A percentile compares a stretch with the other conserved stretches of the same genome.
phyloP scores from a whole-genome alignment of 2,797 vertebrate genomes.

The Lates japonicus region DNA sequence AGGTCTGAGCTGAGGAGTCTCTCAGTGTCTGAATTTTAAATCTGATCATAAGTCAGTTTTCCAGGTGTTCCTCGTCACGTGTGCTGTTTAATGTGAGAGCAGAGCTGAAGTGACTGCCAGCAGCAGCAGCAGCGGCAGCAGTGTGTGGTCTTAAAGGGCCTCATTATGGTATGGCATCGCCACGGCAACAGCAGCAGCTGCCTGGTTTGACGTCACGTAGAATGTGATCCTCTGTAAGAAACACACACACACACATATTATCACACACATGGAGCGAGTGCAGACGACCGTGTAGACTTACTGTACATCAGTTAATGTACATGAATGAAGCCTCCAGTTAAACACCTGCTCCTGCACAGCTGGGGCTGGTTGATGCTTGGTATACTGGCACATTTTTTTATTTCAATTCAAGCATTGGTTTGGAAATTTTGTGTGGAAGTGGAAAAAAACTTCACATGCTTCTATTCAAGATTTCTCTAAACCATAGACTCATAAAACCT shows the following conservation, averaged over 20 bases:
- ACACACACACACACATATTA: too few relatives aligned
- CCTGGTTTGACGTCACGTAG: slow-evolving; percentile 56
- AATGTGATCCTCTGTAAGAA: not conserved
- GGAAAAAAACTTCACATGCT: too few relatives aligned
- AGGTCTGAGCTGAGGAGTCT: too few relatives aligned
- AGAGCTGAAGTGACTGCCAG: slow-evolving; percentile 21
- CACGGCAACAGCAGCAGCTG: slow-evolving; percentile 65
- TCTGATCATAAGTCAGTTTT: not conserved
- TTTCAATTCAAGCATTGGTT: too few relatives aligned
- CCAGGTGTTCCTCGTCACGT: slow-evolving; percentile 18
- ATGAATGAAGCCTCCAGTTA: not conserved
- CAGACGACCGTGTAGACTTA: too few relatives aligned
- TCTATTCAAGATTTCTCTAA: too few relatives aligned
- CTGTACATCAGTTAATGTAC: not conserved
- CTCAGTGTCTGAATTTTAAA: not conserved
- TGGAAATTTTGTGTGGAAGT: too few relatives aligned
- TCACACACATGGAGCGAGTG: too few relatives aligned
- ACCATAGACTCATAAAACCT: too few relatives aligned
- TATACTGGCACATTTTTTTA: too few relatives aligned
- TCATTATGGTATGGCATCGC: slow-evolving; percentile 63
- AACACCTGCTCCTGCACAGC: too few relatives aligned
- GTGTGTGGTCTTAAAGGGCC: slow-evolving; percentile 44
- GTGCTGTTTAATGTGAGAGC: slow-evolving; percentile 26
- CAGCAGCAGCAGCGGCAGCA: slow-evolving; percentile 30
- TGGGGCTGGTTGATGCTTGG: too few relatives aligned